phyloP scores from a whole-genome alignment of 2,113 vertebrate species.

The Bubalus kerabau region DNA sequence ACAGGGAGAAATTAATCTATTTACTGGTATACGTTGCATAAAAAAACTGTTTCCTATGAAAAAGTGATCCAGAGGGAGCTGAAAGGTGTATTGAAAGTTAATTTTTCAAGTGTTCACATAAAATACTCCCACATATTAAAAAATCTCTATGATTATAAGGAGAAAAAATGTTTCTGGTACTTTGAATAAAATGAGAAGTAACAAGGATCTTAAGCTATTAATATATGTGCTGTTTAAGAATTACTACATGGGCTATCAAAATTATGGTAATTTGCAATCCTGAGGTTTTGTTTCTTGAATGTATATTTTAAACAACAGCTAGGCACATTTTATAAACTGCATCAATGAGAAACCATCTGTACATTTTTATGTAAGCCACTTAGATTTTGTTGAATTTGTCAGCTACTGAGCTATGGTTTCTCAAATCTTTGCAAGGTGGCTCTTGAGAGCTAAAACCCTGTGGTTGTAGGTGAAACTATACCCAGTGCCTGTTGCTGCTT shows the following conservation, averaged over 20 bases:
- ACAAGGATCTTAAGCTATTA: not conserved
- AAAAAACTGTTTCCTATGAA: not conserved
- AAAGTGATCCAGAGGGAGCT: not conserved
- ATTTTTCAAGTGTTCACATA: conserved; percentile 48
- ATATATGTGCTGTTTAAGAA: not conserved
- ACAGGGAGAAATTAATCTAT: conserved; percentile 4
- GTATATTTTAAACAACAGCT: conserved; percentile 72
- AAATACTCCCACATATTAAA: conserved; percentile 1
- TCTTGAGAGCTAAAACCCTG: conserved; percentile 47
- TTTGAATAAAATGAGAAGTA: not conserved
- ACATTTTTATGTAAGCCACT: conserved; percentile 60
- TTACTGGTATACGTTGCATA: not conserved
- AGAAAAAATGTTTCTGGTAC: not conserved
- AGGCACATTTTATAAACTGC: conserved; percentile 62
- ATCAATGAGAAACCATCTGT: conserved; percentile 71
- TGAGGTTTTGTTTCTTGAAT: conserved; percentile 63
- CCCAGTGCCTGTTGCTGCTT: conserved; percentile 28
- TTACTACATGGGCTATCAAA: conserved; percentile 30
- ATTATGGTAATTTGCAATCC: conserved; percentile 62
- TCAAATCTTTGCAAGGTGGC: conserved; percentile 45
- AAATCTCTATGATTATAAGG: not conserved
- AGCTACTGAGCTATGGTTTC: conserved; percentile 64
- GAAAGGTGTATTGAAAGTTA: conserved; percentile 13
- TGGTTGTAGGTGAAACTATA: conserved; percentile 45
- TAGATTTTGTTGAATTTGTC: conserved; percentile 68